Evolutionary conservation across 2,113 vertebrate species (phyloP).

Genomic region (Azemiops feae): DNA sequence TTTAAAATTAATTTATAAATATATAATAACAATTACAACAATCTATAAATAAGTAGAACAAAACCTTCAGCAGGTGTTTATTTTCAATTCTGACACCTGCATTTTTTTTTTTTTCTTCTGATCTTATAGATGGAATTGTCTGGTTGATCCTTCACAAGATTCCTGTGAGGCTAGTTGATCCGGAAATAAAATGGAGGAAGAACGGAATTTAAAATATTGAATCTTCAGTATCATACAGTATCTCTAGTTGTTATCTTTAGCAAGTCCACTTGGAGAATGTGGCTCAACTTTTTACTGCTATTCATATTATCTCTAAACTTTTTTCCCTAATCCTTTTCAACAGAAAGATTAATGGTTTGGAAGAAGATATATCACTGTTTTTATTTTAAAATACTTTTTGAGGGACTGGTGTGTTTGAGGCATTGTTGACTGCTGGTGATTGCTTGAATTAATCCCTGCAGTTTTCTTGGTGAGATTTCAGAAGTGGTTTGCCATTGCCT

Average conservation of each 20-base stretch:
- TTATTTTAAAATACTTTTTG: neutral
- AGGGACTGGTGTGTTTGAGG: neutral
- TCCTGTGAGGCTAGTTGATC: neutral
- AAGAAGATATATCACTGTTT: neutral
- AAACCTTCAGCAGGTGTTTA: neutral
- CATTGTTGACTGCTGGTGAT: neutral
- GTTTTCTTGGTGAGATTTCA: neutral
- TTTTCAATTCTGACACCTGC: neutral
- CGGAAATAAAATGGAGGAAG: neutral
- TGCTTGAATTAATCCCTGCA: neutral
- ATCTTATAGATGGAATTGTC: neutral
- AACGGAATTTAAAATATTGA: neutral
- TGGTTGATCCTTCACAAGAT: neutral
- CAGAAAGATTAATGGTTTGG: neutral
- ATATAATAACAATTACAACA: neutral
- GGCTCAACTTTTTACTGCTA: neutral
- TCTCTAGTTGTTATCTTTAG: neutral
- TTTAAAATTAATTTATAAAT: neutral
- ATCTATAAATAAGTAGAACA: neutral
- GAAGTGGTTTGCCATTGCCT: neutral
- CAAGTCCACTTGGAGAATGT: neutral
- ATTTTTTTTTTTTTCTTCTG: neutral
- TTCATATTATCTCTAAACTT: neutral
- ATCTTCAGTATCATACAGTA: neutral
- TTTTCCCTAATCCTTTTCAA: neutral